phyloP scores from a whole-genome alignment of 2,797 vertebrate species.

The Neopelma chrysocephalum region DNA sequence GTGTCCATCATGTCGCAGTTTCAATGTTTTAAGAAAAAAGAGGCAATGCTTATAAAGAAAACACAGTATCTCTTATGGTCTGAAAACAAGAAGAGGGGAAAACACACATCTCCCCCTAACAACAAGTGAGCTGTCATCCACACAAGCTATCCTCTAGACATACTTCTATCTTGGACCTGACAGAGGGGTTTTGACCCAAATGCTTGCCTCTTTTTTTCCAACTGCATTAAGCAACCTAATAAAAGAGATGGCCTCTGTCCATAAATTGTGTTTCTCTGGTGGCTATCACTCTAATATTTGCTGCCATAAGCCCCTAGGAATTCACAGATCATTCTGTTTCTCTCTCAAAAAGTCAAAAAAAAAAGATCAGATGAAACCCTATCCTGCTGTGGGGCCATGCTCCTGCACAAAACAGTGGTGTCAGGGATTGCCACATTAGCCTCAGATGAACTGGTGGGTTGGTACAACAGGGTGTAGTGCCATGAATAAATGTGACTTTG shows the following conservation, averaged over 20 bases:
- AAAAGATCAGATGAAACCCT: not conserved
- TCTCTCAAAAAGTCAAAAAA: not conserved
- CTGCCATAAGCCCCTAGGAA: not conserved
- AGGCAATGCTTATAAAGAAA: not conserved
- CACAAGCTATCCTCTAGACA: not conserved
- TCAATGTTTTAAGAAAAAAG: not conserved
- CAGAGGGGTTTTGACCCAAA: not conserved
- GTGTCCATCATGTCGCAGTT: not conserved
- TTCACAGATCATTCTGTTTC: not conserved
- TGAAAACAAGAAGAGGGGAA: not conserved
- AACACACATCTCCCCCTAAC: not conserved
- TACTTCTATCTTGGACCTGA: not conserved
- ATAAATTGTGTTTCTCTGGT: not conserved
- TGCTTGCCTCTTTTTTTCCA: not conserved
- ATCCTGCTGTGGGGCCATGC: not conserved
- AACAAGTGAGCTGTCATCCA: not conserved
- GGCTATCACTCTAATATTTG: not conserved
- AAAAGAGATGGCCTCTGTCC: not conserved
- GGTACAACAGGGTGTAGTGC: no score
- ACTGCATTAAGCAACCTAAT: not conserved
- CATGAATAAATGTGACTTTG: not conserved
- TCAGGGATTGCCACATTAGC: accelerated
- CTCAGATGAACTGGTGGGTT: not conserved
- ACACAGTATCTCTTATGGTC: not conserved
- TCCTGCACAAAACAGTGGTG: not conserved